Evolutionary conservation across 2,113 vertebrate genomes (phyloP), one percentile per base, ranked within the genome.

Genomic region (Cavia porcellus): DNA sequence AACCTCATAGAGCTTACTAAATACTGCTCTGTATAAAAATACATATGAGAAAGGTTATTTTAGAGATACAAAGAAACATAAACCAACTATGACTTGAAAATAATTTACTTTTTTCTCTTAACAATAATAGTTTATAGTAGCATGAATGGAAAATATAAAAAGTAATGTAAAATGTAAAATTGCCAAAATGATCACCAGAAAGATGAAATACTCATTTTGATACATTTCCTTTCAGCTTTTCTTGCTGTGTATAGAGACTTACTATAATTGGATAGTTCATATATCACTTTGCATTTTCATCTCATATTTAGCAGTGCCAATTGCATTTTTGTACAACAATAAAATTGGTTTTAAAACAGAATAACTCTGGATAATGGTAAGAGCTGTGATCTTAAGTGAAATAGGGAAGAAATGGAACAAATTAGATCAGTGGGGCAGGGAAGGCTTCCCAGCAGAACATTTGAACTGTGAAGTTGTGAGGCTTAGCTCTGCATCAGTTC

Each of bases 11-110:
- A 86, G 10, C 28, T 82, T 92, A 14, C 50, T 96, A 81, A 93
- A 35, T 84, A 92, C n/a, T 83, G 22, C 6, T 62, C 4, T 61
- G n/a, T 28, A 38, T 89, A 91, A 80, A 66, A 50, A 79, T 1
- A 17, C 20, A 25, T 55, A 12, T 84, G 7, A 92, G 24, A 92
- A 91, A 96, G 61, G 7, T 96, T 74, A 95, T 87, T 93, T 84
- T 79, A 66, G 59, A 91, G 30, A 77, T 4, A 75, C 3, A 74
- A 89, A 89, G 50, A 96, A 79, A 81, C 61, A 92, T 32, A 57
- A 93, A 61, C 7, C 7, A 85, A 75, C 35, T 13, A 77, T 22
- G 2, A 24, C 89, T 55, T 15, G 64, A 94, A 94, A 59, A 64
- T 32, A 70, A 70, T 19, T 38, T 84, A 38, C 10, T 74, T 84